Evolutionary conservation across 2,888 invertebrate genomes (phyloP).

Genomic region (Thumatha senex): DNA sequence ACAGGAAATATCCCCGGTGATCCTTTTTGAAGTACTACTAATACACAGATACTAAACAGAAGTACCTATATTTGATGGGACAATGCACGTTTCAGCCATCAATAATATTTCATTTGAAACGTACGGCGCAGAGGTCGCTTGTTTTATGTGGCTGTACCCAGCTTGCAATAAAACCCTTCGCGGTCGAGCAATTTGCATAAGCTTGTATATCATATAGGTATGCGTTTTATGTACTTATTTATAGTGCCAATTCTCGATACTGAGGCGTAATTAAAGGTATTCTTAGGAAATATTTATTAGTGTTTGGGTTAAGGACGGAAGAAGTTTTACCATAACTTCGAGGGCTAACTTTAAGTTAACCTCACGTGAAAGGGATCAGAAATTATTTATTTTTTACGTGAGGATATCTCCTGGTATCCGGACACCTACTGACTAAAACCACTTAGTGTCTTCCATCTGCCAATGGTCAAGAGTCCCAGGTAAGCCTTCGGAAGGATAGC

Average conservation of each 20-base stretch:
- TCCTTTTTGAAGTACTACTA: too few species aligned
- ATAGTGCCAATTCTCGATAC: constrained; percentile 15
- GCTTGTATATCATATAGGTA: constrained; percentile 15
- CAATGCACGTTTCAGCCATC: background rate
- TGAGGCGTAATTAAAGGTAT: constrained; percentile 1
- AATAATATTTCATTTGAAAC: constrained; percentile 2
- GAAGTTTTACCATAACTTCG: background rate
- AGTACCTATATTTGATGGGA: background rate
- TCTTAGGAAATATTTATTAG: background rate
- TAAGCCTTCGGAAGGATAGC: too few species aligned
- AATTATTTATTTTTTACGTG: too few species aligned
- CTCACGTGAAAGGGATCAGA: too few species aligned
- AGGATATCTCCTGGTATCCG: too few species aligned
- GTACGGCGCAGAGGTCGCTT: constrained; percentile 29
- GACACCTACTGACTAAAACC: too few species aligned
- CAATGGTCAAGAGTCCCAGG: too few species aligned
- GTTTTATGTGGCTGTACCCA: constrained; percentile 33
- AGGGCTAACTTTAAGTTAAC: too few species aligned
- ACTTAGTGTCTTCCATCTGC: too few species aligned
- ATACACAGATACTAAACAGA: too few species aligned
- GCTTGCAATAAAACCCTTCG: constrained; percentile 39
- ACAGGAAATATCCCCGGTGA: too few species aligned
- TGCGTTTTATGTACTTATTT: constrained; percentile 32
- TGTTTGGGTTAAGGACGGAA: background rate
- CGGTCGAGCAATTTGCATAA: constrained; percentile 39